Conservation (phyloP, 1,140 invertebrate species). For the Hestina assimilis region DNA sequence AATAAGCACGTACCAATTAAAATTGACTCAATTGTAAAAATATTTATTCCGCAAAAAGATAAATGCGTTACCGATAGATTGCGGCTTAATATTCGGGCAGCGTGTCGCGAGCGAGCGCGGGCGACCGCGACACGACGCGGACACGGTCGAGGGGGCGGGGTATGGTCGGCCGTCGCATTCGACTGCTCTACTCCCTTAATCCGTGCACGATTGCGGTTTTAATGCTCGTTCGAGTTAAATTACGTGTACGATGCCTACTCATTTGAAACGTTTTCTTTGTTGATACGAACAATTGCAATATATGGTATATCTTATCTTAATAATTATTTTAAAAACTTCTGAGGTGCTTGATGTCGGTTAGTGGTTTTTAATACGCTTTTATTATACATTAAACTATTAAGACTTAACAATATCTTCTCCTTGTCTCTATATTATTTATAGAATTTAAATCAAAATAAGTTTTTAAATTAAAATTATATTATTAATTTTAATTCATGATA, state of each 20-base stretch:
- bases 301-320: too few relatives aligned
- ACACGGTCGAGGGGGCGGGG: neutral
- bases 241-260: neutral
- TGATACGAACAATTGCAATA: neutral
- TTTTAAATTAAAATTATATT: too few relatives aligned
- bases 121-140: constrained; percentile 9
- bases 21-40: constrained; percentile 6
- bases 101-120: constrained; percentile 10
- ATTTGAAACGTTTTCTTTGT: neutral
- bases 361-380: too few relatives aligned
- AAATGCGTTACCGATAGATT: constrained; percentile 2
- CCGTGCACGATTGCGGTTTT: constrained; percentile 4
- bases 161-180: neutral
- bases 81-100: constrained; percentile 14
- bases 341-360: too few relatives aligned
- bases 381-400: too few relatives aligned
- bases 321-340: too few relatives aligned
- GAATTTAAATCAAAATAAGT: too few relatives aligned
- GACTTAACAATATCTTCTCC: too few relatives aligned
- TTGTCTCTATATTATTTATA: too few relatives aligned
- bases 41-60: neutral
- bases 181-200: constrained; percentile 9
- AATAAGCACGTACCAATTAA: neutral
- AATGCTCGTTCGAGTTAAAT: neutral
- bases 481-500: too few relatives aligned